These are phyloP conservation scores for Nibea albiflora DNA, from an alignment of 2,113 vertebrate genomes.

Conservation along the genomic window DNA sequence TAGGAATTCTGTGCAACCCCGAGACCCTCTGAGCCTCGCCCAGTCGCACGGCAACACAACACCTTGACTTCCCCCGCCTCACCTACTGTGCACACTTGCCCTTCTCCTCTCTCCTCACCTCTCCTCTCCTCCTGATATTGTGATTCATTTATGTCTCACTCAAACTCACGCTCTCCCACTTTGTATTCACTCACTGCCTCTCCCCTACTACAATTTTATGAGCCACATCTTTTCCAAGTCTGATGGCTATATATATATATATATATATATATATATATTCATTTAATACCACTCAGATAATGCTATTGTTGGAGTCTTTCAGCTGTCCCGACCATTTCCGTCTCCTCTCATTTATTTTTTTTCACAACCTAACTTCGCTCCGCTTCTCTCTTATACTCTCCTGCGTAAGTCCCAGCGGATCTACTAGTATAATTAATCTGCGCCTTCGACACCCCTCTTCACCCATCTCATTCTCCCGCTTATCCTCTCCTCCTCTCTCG, in stretches of 20 bases:
- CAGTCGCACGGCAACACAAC: slow-evolving; percentile 57
- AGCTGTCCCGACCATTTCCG: not conserved
- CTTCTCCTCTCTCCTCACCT: slow-evolving; percentile 1
- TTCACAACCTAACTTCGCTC: slow-evolving; percentile 1
- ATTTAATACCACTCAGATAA: slow-evolving; percentile 19
- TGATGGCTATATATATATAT: not conserved
- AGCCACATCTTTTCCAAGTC: slow-evolving; percentile 22
- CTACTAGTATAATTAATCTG: slow-evolving; percentile 62
- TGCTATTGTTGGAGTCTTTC: slow-evolving; percentile 23
- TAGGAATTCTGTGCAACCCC: slow-evolving; percentile 70
- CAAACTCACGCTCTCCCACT: slow-evolving; percentile 2
- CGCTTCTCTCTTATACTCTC: not conserved
- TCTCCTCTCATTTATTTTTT: slow-evolving; percentile 17
- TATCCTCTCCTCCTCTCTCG: slow-evolving; percentile 41
- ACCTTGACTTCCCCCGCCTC: slow-evolving; percentile 29
- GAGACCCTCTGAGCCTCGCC: slow-evolving; percentile 31
- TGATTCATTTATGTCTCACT: slow-evolving; percentile 31
- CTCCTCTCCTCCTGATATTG: slow-evolving; percentile 41
- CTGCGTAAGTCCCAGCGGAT: slow-evolving; percentile 47
- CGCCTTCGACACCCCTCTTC: slow-evolving; percentile 25
- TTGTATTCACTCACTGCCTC: slow-evolving; percentile 7
- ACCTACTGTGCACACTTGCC: slow-evolving; percentile 4
- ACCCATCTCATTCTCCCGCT: slow-evolving; percentile 51
- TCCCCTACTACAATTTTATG: not conserved
- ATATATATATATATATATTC: not conserved